Base-by-base conservation (phyloP, 1,140 invertebrate genomes). In the Drosophila insularis region DNA sequence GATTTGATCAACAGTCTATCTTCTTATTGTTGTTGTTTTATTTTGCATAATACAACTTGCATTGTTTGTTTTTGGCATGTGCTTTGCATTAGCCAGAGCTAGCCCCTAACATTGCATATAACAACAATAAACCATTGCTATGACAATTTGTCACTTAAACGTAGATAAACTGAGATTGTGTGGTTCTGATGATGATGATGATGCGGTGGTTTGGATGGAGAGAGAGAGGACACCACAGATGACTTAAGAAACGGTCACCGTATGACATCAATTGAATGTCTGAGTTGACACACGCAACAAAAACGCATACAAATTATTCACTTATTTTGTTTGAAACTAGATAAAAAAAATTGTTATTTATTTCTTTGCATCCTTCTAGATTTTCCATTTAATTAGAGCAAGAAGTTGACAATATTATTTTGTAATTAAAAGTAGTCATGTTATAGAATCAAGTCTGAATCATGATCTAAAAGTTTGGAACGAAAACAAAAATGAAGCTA, bases 21-120 rank as follows among this genome's bases (percentile, higher is more conserved):
- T 46, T 55, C 13, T 63, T 63, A 53, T 32, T 68, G 54, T 63
- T 68, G 54, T 27, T 74, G 21, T 63, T 76, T 55, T 79, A 79
- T 69, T 11, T 55, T 75, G 71, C 78, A 78, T 78, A 69, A 69
- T 54, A 68, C 64, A 72, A 86, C 73, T 67, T 86, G 82, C 81
- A 86, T 86, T 86, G 81, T 86, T 87, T 86, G 71, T 66, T 53
- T 82, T 87, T 86, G 81, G 74, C 82, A 86, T 87, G 81, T 87
- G 81, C 82, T 71, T 58, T 58, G 43, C 17, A 50, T 50, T 35
- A 37, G 55, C 55, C 23, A 27, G 23, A 27, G 23, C 23, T 27
- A 37, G 10, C 31, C 31, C 32, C 17, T 56, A 10, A 17, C 31
- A 37, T 55, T 61, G 59, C 14, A n/a, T 50, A 31, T 31, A 35